Evolutionary conservation across 2,797 vertebrate genomes (phyloP).

Genomic region (Peromyscus aztecus): DNA sequence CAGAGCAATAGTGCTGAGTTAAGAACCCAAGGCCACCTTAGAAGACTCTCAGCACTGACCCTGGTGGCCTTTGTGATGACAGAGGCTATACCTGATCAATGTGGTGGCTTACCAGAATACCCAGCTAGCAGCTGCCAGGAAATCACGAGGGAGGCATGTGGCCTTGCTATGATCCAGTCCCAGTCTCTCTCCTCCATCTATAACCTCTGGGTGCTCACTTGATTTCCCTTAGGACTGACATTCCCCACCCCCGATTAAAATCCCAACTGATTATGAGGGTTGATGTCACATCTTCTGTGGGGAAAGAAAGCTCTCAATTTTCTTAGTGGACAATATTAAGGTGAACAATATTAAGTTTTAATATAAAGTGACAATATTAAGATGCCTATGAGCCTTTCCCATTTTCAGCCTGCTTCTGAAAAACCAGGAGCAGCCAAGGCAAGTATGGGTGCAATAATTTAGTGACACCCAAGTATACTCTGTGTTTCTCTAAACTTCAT

Average conservation of each 20-base stretch:
- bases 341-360: neutral
- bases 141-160: neutral
- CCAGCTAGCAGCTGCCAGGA: neutral
- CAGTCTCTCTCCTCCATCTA: neutral
- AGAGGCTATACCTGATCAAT: neutral
- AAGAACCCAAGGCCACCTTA: neutral
- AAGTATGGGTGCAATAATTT: neutral
- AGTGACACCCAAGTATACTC: neutral
- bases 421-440: neutral
- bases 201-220: neutral
- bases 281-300: neutral
- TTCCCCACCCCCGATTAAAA: neutral
- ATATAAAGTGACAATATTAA: no score
- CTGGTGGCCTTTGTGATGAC: neutral
- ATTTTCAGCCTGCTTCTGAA: slow-evolving; percentile 23
- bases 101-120: neutral
- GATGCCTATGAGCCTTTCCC: neutral
- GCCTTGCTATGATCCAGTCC: neutral
- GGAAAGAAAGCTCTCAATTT: slow-evolving; percentile 20
- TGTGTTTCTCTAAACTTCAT: neutral
- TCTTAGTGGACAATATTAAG: neutral
- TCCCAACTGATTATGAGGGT: neutral
- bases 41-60: neutral
- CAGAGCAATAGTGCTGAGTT: neutral
- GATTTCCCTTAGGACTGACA: neutral